Conservation (phyloP, 2,113 vertebrate genomes). For the Strigops habroptila region DNA sequence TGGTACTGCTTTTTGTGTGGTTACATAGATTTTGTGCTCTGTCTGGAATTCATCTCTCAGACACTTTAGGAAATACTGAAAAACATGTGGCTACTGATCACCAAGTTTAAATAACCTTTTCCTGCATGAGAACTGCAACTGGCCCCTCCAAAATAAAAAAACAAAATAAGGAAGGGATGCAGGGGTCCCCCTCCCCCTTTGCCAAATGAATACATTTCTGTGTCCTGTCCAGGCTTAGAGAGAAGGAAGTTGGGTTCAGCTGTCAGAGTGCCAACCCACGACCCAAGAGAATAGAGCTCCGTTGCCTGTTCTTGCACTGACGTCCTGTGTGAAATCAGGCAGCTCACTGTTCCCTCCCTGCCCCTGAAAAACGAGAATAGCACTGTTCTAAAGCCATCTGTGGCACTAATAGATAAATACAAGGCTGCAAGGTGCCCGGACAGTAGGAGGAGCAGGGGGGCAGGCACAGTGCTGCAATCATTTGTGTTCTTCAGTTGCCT, state of each 20-base stretch:
- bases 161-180: slow-evolving; percentile 23
- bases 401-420: neutral
- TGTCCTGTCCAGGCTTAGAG: neutral
- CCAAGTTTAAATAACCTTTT: neutral
- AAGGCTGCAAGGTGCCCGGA: neutral
- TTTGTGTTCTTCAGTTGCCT: neutral
- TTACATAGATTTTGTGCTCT: neutral
- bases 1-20: neutral
- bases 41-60: slow-evolving; percentile 10
- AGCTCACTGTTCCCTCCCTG: neutral
- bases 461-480: neutral
- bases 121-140: neutral
- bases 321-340: neutral
- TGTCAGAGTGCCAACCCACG: neutral
- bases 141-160: neutral
- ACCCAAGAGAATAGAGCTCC: slow-evolving; percentile 12
- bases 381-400: neutral
- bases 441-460: neutral
- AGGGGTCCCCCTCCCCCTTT: neutral
- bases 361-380: neutral
- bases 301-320: neutral
- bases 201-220: neutral
- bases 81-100: neutral
- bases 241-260: slow-evolving; percentile 18
- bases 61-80: neutral